A percentile compares a stretch with the other conserved stretches of the same genome.
phyloP scores from a whole-genome alignment of 2,797 vertebrate species.

The Tinamus major region DNA sequence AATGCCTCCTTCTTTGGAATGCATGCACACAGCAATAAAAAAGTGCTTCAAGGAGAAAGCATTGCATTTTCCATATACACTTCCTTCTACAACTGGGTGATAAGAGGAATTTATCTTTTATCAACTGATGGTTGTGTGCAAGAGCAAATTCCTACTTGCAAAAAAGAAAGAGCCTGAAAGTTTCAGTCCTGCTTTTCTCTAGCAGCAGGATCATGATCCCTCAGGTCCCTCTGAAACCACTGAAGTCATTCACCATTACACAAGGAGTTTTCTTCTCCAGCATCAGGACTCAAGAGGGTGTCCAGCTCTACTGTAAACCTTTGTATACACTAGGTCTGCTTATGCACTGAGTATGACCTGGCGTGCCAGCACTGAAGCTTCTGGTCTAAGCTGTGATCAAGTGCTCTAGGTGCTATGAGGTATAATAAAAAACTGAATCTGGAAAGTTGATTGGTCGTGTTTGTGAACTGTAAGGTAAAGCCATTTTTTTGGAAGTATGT shows the following conservation, averaged over 20 bases:
- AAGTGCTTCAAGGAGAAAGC: background rate
- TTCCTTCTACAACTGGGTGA: background rate
- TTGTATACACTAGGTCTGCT: background rate
- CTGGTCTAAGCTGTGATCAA: background rate
- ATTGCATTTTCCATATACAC: background rate
- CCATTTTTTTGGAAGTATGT: background rate
- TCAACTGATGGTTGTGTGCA: background rate
- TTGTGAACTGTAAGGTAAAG: background rate
- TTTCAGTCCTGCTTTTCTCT: background rate
- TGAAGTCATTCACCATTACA: background rate
- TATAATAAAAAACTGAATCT: background rate
- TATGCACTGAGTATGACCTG: background rate
- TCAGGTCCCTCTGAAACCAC: background rate
- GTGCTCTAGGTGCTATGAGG: background rate
- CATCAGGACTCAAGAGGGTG: background rate
- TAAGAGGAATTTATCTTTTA: constrained; percentile 8
- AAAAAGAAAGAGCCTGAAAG: background rate
- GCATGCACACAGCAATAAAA: background rate
- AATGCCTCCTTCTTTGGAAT: background rate
- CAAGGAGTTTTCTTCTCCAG: background rate
- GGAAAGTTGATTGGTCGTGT: background rate
- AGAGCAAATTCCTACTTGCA: background rate
- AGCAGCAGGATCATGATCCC: background rate
- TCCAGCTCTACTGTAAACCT: background rate
- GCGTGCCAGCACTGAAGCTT: background rate